Base-by-base conservation (phyloP, 2,888 invertebrate genomes). In the Mimachlamys varia region DNA sequence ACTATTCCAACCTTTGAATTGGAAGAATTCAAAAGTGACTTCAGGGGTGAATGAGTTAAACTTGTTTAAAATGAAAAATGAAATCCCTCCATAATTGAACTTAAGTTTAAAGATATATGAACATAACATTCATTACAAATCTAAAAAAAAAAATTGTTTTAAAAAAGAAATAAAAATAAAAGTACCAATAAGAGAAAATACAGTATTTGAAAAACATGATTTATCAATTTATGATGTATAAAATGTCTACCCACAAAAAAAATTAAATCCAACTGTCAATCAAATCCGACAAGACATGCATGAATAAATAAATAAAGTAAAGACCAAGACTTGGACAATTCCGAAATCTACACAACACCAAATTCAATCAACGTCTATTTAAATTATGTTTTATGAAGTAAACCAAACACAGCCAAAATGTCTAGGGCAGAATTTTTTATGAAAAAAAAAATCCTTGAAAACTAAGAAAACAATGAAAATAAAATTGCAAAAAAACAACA, bases 351-450 rank as follows among this genome's bases (percentile, higher is more conserved):
- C 22, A 33, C 2, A 4, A 76, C 33, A 76, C 33, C 33, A 76
- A 53, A 62, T 0, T 33, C 76, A 76, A 76, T 76, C 62, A 62
- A 62, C 62, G 7, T 33, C 76, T 33, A 76, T 33, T 15, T 33
- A 76, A 76, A 76, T 33, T 7, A 33, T 10, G 22, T 27, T 76
- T 33, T 76, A 33, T 76, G 33, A 76, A 22, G 22, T 19, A 76
- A 27, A 76, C 27, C 27, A 76, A 33, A 76, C 27, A 22, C n/a
- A 62, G 62, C n/a, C 22, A 62, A 12, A 22, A 19, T 76, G 76
- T 76, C 76, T 76, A 76, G 76, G 76, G 76, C 76, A 76, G 76
- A 33, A 76, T 76, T 27, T 10, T 33, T 33, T 76, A n/a, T n/a
- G n/a, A n/a, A n/a, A n/a, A 27, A 76, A 27, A 27, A 33, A 76